Conservation (phyloP, 2,888 invertebrate species). For the Synanthedon andrenaeformis region DNA sequence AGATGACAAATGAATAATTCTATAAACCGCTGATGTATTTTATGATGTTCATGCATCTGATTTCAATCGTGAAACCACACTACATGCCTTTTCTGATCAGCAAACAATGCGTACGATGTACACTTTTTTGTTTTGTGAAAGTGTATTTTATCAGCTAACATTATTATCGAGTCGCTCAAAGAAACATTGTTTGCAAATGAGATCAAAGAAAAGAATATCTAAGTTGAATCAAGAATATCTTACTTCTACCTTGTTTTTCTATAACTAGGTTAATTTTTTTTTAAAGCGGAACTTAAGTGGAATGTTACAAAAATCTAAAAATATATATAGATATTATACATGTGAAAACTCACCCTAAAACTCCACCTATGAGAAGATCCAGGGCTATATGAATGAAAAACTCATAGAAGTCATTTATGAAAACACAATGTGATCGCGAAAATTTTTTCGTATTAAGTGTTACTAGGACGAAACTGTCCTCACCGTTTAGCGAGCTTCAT, state of each 20-base stretch:
- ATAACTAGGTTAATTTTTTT: no score
- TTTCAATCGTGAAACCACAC: neutral
- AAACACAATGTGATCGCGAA: constrained; percentile 26
- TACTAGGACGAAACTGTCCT: constrained; percentile 23
- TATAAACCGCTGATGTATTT: neutral
- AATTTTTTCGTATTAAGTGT: constrained; percentile 9
- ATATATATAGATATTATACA: no score
- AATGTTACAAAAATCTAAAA: no score
- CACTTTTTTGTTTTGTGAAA: constrained; percentile 47
- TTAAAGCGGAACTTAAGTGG: no score
- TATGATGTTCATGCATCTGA: neutral
- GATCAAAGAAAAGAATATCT: neutral
- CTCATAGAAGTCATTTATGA: constrained; percentile 33
- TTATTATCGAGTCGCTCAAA: neutral
- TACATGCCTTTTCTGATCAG: constrained; percentile 1
- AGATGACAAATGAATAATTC: no score
- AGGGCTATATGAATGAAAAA: constrained; percentile 15
- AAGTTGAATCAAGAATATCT: no score
- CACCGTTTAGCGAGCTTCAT: constrained; percentile 36
- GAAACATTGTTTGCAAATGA: neutral
- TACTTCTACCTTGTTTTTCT: no score
- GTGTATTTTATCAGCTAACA: constrained; percentile 17
- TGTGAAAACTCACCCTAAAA: neutral
- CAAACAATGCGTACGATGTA: constrained; percentile 1
- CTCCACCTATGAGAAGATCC: neutral